Evolutionary conservation across 2,113 vertebrate genomes (phyloP), one percentile per base, ranked within the genome.

Genomic region (Poecile atricapillus): DNA sequence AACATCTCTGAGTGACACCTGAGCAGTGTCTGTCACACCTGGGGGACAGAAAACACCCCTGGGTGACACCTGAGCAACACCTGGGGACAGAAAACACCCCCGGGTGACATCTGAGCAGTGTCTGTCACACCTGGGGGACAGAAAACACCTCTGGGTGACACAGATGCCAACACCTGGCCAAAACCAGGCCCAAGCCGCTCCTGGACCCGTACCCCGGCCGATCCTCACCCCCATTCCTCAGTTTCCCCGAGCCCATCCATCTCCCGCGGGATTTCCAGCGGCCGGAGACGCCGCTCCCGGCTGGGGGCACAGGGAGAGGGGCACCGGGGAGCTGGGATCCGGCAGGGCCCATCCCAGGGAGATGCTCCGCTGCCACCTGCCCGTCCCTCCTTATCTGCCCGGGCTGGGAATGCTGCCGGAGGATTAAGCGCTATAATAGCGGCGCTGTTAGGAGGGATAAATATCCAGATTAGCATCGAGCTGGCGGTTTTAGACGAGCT

Each of bases 11-110:
- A 19, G 55, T 21, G 56, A 35, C 56, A 59, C 21, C 55, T 58
- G 56, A 19, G 59, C 5, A 8, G 13, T 13, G 17, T 4, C 11
- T 13, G 25, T 2, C 99, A 99, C 89, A 99, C 99, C 99, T 99
- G 94, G 41, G 7, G 41, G 28, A 28, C 7, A 19, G 23, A 5
- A 19, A 18, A 53, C 11, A 39, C 14, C 47, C 12, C 14, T 4
- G 4, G 39, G 70, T 44, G 13, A 74, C 31, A 74, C 41, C 18
- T 46, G 41, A 28, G 41, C 15, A 3, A 4, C 13, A 4, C 4
- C 5, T 10, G 7, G 46, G 46, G 46, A 10, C 18, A 47, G 46
- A 20, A 47, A 47, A 21, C 7, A 8, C 8, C 46, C 46, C 46
- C 3, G 9, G 46, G 46, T 21, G 46, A 47, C 46, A 47, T 20